Conservation (phyloP, 2,888 invertebrate genomes). For the Euproctis similis region DNA sequence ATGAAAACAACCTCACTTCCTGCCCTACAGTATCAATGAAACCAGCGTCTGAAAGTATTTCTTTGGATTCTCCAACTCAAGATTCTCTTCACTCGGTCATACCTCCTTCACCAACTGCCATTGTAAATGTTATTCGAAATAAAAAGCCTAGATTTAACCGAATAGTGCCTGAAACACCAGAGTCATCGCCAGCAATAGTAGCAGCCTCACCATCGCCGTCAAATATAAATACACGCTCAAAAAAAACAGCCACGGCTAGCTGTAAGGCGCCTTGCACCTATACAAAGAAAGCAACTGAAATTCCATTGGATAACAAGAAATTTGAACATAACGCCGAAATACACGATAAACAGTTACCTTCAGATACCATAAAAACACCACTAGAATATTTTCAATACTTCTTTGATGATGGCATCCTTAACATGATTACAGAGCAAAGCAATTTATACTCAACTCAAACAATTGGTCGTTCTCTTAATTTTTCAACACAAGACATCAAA, state of each 20-base stretch:
- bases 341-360: constrained; percentile 9
- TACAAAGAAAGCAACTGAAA: constrained; percentile 12
- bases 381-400: constrained; percentile 2
- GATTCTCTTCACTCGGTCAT: constrained; percentile 8
- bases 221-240: constrained; percentile 9
- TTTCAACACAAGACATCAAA: constrained; percentile 1
- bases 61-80: constrained; percentile 9
- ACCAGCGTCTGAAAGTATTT: constrained; percentile 4
- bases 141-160: constrained; percentile 8
- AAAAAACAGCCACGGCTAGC: constrained; percentile 10
- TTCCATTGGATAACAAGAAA: constrained; percentile 10
- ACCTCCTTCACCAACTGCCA: constrained; percentile 6
- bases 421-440: constrained; percentile 2
- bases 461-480: constrained; percentile 2
- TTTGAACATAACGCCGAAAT: constrained; percentile 12
- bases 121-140: constrained; percentile 5
- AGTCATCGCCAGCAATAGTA: constrained; percentile 10
- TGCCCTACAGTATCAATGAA: constrained; percentile 6
- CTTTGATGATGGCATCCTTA: constrained; percentile 8
- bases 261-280: constrained; percentile 10
- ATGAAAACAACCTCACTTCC: constrained; percentile 11
- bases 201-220: constrained; percentile 12
- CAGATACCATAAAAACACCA: constrained; percentile 4
- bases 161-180: constrained; percentile 12
- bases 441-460: constrained; percentile 10